These are phyloP conservation scores for Acanthosepion esculentum DNA, from an alignment of 2,888 invertebrate species.

Conservation along the genomic window DNA sequence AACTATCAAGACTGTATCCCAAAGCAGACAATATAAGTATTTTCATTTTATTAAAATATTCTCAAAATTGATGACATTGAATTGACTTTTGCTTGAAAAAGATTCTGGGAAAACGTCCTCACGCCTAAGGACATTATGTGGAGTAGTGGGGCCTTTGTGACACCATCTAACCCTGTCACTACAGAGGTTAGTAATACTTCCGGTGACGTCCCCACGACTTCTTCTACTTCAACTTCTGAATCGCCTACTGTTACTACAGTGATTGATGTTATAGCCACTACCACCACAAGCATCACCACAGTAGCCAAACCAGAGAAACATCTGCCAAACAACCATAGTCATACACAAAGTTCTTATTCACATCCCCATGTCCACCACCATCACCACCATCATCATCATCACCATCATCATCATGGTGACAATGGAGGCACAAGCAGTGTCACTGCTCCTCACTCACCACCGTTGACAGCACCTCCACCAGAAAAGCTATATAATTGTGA, in stretches of 20 bases:
- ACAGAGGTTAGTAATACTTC: neutral
- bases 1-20: neutral
- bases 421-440: neutral
- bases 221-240: neutral
- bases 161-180: constrained; percentile 25
- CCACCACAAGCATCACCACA: neutral
- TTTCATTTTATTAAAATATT: neutral
- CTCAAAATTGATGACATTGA: neutral
- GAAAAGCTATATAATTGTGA: constrained; percentile 43
- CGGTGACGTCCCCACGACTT: neutral
- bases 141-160: constrained; percentile 43
- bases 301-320: neutral
- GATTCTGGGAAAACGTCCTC: neutral
- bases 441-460: neutral
- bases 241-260: neutral
- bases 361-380: neutral
- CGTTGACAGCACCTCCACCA: neutral
- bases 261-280: neutral
- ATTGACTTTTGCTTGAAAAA: neutral
- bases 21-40: neutral
- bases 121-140: neutral
- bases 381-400: constrained; percentile 36
- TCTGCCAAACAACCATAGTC: neutral
- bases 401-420: neutral
- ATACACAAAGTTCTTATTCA: neutral